Evolutionary conservation across 1,140 invertebrate genomes (phyloP).

Genomic region (Gryllus bimaculatus): DNA sequence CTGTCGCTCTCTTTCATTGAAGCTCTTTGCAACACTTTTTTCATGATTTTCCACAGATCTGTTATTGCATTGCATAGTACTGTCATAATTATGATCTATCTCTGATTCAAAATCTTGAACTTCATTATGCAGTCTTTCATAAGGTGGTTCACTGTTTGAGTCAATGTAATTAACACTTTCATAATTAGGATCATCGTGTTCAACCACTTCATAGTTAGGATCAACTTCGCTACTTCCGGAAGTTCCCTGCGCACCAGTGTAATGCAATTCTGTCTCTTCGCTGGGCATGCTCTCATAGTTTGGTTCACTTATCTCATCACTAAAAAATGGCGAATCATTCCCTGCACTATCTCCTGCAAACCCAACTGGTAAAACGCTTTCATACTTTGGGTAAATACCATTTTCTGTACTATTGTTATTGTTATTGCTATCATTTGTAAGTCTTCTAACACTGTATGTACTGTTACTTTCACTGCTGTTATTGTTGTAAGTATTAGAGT

Average conservation of each 20-base stretch:
- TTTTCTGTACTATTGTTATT: neutral
- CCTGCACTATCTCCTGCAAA: neutral
- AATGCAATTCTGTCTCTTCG: conserved; percentile 29
- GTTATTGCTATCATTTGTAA: conserved; percentile 25
- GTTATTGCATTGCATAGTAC: neutral
- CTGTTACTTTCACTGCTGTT: conserved; percentile 25
- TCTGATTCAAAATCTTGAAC: conserved; percentile 13
- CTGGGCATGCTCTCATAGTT: conserved; percentile 63
- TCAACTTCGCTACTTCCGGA: conserved; percentile 30
- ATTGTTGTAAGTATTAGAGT: neutral
- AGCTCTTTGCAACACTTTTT: neutral
- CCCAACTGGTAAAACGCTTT: neutral
- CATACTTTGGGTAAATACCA: neutral
- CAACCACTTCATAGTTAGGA: conserved; percentile 62
- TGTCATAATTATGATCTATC: neutral
- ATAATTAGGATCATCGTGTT: conserved; percentile 40
- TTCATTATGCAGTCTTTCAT: conserved; percentile 35
- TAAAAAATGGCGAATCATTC: conserved; percentile 28
- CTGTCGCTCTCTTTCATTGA: neutral
- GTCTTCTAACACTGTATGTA: conserved; percentile 37
- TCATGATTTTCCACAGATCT: neutral
- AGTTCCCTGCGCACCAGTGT: conserved; percentile 34
- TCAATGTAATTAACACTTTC: conserved; percentile 39
- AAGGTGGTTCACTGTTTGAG: conserved; percentile 34
- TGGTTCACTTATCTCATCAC: conserved; percentile 33